Evolutionary conservation across 1,140 invertebrate species (phyloP).

Genomic region (Diprion similis): DNA sequence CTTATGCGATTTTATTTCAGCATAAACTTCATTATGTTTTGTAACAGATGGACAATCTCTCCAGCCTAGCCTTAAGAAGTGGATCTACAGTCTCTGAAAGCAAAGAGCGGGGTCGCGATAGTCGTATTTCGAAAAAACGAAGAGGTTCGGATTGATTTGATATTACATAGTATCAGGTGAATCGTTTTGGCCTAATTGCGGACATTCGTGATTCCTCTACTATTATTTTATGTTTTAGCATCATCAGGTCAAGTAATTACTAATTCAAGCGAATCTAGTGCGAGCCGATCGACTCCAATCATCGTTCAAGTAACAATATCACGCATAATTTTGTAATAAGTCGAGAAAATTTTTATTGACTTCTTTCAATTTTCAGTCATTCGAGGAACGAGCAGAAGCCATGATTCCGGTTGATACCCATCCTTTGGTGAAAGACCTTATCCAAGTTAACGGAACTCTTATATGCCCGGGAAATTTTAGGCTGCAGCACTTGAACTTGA

Average conservation of each 20-base stretch:
- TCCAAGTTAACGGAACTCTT: conserved; percentile 30
- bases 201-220: not conserved
- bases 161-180: not conserved
- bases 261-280: not conserved
- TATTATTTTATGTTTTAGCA: not conserved
- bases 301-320: not conserved
- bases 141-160: not conserved
- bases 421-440: conserved; percentile 41
- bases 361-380: not conserved
- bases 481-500: conserved; percentile 45
- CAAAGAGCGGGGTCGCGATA: not conserved
- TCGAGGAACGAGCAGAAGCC: not conserved
- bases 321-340: not conserved
- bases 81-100: not conserved
- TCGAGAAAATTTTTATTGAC: not conserved
- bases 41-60: not conserved
- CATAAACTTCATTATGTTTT: not conserved
- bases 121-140: not conserved
- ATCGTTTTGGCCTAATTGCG: not conserved
- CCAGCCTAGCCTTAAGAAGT: not conserved
- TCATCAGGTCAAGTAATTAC: not conserved
- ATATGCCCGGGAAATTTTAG: conserved; percentile 44
- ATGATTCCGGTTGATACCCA: conserved; percentile 22
- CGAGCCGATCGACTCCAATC: not conserved
- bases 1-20: not conserved